A percentile compares a stretch with the other conserved stretches of the same genome.
These are phyloP conservation scores for Microtus montanus DNA, from an alignment of 2,113 vertebrate species.

Conservation along the genomic window DNA sequence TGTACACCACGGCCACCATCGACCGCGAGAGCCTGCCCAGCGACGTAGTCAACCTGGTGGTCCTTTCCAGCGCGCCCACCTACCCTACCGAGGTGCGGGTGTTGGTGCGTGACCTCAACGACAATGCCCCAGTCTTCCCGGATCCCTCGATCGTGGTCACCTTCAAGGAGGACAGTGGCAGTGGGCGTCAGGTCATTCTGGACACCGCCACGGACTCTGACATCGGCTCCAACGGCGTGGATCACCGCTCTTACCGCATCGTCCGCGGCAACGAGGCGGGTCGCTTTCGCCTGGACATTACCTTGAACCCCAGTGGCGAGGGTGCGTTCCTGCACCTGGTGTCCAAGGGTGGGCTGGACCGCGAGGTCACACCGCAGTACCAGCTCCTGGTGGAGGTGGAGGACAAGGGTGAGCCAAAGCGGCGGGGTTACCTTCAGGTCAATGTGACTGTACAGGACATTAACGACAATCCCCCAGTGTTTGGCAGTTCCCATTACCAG, in stretches of 20 bases:
- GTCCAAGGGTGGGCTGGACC: slow-evolving; percentile 94
- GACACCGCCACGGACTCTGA: slow-evolving; percentile 97
- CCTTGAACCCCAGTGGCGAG: slow-evolving; percentile 98
- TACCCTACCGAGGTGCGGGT: slow-evolving; percentile 98
- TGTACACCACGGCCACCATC: slow-evolving; percentile 93
- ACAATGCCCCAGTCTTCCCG: slow-evolving; percentile 96
- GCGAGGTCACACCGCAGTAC: slow-evolving; percentile 92
- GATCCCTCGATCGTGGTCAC: slow-evolving; percentile 95
- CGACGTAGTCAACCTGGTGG: slow-evolving; percentile 96
- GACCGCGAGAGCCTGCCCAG: slow-evolving; percentile 94
- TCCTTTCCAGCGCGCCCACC: slow-evolving; percentile 97
- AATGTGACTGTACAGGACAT: slow-evolving; percentile 98
- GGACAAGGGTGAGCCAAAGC: slow-evolving; percentile 95
- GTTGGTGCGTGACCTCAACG: slow-evolving; percentile 95
- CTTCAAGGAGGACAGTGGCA: slow-evolving; percentile 97
- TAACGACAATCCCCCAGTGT: slow-evolving; percentile 96
- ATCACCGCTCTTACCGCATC: slow-evolving; percentile 96
- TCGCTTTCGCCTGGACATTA: slow-evolving; percentile 95
- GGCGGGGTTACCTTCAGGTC: slow-evolving; percentile 95
- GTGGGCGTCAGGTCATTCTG: slow-evolving; percentile 97
- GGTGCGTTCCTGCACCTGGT: slow-evolving; percentile 98
- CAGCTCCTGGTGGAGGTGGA: slow-evolving; percentile 96
- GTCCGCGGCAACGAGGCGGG: slow-evolving; percentile 94
- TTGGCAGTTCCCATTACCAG: slow-evolving; percentile 92
- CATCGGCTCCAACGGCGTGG: slow-evolving; percentile 95